Conservation (phyloP, 2,888 invertebrate species). For the Sclerodermus sp. region DNA sequence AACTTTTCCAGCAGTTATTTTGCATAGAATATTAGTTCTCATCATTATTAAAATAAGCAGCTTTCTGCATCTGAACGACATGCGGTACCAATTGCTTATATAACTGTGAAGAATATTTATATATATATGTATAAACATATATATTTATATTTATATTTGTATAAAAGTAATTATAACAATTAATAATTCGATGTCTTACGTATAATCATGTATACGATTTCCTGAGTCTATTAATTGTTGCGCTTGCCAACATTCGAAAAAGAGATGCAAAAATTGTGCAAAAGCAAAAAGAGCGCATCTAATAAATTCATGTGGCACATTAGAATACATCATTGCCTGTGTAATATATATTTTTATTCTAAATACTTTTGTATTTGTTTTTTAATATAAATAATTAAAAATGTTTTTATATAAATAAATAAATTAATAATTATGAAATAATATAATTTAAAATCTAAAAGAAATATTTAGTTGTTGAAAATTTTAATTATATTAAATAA, state of each 20-base stretch:
- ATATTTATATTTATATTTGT: too few relatives aligned
- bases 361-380: too few relatives aligned
- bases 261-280: conserved; percentile 10
- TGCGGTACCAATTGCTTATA: conserved; percentile 9
- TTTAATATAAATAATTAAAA: too few relatives aligned
- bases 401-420: too few relatives aligned
- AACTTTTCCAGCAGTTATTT: conserved; percentile 10
- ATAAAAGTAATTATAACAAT: too few relatives aligned
- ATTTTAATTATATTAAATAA: too few relatives aligned
- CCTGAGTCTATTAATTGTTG: conserved; percentile 9
- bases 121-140: too few relatives aligned
- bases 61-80: conserved; percentile 8
- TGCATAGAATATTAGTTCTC: conserved; percentile 6
- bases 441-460: too few relatives aligned
- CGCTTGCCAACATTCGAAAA: conserved; percentile 10
- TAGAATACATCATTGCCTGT: conserved; percentile 8
- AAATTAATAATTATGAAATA: too few relatives aligned
- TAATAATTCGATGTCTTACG: background rate
- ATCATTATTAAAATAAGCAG: conserved; percentile 8
- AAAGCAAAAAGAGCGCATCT: conserved; percentile 1
- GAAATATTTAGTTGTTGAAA: too few relatives aligned
- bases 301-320: conserved; percentile 5
- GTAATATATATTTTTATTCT: too few relatives aligned
- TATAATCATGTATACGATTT: background rate
- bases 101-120: conserved; percentile 4